A percentile compares a stretch with the other conserved stretches of the same genome.
These are phyloP conservation scores for Asarcornis scutulata DNA, from an alignment of 2,113 vertebrate species.

Conservation along the genomic window DNA sequence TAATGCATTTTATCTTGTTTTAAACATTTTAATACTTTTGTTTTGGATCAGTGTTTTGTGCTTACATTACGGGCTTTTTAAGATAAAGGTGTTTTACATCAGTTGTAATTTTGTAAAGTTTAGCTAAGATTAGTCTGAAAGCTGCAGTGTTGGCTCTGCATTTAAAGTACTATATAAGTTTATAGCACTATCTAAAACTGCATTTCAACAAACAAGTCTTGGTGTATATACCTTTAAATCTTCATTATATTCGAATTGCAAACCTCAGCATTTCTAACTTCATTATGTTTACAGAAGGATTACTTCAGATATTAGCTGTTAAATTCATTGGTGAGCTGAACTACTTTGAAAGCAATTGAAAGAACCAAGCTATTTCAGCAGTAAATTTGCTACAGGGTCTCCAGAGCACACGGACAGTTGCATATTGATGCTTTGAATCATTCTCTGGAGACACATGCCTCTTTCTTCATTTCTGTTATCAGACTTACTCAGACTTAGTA, in stretches of 20 bases:
- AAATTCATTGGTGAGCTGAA: not conserved
- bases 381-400: not conserved
- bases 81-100: not conserved
- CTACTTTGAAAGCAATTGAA: not conserved
- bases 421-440: not conserved
- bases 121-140: not conserved
- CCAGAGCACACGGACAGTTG: not conserved
- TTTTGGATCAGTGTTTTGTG: not conserved
- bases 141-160: not conserved
- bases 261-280: not conserved
- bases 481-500: not conserved
- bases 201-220: not conserved
- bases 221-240: not conserved
- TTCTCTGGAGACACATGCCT: not conserved
- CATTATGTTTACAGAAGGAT: not conserved
- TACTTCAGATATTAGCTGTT: not conserved
- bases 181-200: not conserved
- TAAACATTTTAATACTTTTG: not conserved
- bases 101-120: not conserved
- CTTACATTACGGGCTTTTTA: not conserved
- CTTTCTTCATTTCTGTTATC: not conserved
- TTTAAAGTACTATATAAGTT: not conserved
- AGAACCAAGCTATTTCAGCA: not conserved
- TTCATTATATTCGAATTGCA: not conserved
- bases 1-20: not conserved